These are phyloP conservation scores for Eutrigla gurnardus DNA, from an alignment of 2,797 vertebrate genomes.

Conservation along the genomic window DNA sequence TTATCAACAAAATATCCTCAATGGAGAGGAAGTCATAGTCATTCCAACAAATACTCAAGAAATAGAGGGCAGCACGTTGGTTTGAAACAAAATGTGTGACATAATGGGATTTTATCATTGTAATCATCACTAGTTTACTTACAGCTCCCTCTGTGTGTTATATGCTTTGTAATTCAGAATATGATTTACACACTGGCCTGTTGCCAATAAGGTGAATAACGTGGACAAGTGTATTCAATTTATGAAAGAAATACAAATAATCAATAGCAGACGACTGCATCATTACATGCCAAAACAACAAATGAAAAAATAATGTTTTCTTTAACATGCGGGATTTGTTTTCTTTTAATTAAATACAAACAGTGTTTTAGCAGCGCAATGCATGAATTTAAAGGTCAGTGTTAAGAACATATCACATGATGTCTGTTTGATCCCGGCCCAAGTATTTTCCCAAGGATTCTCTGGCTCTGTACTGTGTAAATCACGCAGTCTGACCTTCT, in stretches of 20 bases:
- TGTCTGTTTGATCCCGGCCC: slow-evolving; percentile 75
- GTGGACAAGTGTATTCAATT: no score
- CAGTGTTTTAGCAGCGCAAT: slow-evolving; percentile 45
- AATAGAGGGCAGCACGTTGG: slow-evolving; percentile 6
- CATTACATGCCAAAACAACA: neutral
- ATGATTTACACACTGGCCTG: slow-evolving; percentile 9
- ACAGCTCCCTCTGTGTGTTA: neutral
- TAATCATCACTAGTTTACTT: neutral
- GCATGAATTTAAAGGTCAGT: slow-evolving; percentile 74
- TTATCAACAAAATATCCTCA: slow-evolving; percentile 58
- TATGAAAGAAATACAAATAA: neutral
- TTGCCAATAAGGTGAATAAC: neutral
- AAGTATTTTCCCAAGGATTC: slow-evolving; percentile 83
- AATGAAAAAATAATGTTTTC: neutral
- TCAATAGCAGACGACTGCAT: neutral
- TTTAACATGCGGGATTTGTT: slow-evolving; percentile 2
- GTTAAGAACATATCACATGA: slow-evolving; percentile 78
- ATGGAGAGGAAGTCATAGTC: slow-evolving; percentile 28
- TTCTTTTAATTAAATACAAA: slow-evolving; percentile 10
- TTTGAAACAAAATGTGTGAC: slow-evolving; percentile 16
- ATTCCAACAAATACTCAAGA: slow-evolving; percentile 25
- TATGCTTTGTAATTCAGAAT: neutral
- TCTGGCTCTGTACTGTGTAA: slow-evolving; percentile 77
- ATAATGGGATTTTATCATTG: neutral
- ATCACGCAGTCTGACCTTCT: slow-evolving; percentile 83